Base-by-base conservation (phyloP, 2,113 vertebrate genomes). In the Chascanopsetta lugubris region DNA sequence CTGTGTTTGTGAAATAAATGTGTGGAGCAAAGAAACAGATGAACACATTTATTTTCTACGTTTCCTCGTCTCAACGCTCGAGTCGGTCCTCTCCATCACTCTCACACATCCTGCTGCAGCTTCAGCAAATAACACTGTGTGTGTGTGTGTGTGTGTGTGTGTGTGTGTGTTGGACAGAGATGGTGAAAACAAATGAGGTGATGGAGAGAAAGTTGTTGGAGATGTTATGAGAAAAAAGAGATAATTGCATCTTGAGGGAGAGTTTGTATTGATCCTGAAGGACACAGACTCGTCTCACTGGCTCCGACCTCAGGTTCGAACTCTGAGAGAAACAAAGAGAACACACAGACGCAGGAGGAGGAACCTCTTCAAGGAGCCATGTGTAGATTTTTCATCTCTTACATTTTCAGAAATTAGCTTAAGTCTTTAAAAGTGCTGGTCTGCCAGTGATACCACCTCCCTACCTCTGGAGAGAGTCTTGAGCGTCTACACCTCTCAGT, bases 171-270 rank as follows among this genome's bases (percentile, higher is more conserved):
- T 34, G 30, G 32, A 12, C 8, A 11, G 32, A 34, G 32, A 34
- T 34, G 32, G 32, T 34, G 15, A 38, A 38, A 38, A 13, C 34
- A 11, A 38, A 38, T 38, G 34, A 38, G 15, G 5, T 38, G 12
- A n/a, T n/a, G n/a, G n/a, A 43, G 11, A 25, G 32, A 53, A 59
- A 62, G 47, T 63, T 4, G 10, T 48, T 51, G 62, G 27, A 34
- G 38, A 13, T 30, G 54, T 53, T 11, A 38, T 36, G 34, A 21
- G 21, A 47, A 68, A 64, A 72, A 60, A 55, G 26, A 61, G 24
- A 48, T 66, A 61, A 78, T 77, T 65, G 67, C 61, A 72, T 78
- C 72, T 75, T 80, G 48, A 73, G 77, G 61, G 64, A 51, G 17
- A n/a, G 26, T 61, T 70, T 70, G n/a, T 70, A 87, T 84, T 7